These are phyloP conservation scores for Itoplectis maculator DNA, from an alignment of 2,888 invertebrate genomes.

Conservation along the genomic window DNA sequence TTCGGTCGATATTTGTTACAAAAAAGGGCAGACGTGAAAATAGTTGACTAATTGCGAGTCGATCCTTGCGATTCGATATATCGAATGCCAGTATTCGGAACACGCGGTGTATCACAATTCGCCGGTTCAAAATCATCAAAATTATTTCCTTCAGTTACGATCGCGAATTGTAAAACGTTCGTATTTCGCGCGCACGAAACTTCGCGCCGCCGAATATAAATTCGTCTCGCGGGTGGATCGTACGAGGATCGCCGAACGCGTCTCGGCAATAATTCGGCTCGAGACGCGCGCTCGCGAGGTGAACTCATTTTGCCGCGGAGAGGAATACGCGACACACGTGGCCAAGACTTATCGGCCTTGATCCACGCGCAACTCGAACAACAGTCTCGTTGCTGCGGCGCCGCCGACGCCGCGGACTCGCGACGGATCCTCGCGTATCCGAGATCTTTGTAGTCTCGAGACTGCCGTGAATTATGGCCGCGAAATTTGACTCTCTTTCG, in stretches of 20 bases:
- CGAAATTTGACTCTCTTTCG: slow-evolving; percentile 18
- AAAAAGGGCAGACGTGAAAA: not conserved
- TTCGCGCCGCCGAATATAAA: slow-evolving; percentile 24
- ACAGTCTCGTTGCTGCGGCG: slow-evolving; percentile 36
- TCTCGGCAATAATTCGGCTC: slow-evolving; percentile 47
- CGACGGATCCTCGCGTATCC: slow-evolving; percentile 57
- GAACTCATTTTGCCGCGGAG: slow-evolving; percentile 62
- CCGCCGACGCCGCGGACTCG: too few species aligned
- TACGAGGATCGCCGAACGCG: slow-evolving; percentile 52
- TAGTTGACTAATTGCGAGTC: slow-evolving; percentile 12
- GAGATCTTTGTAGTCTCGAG: slow-evolving; percentile 31
- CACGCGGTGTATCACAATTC: slow-evolving; percentile 23
- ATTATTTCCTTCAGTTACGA: slow-evolving; percentile 15
- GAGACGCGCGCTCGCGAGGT: slow-evolving; percentile 45
- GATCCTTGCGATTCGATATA: not conserved
- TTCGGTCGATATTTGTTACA: not conserved
- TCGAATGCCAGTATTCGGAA: not conserved
- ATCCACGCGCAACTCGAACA: slow-evolving; percentile 57
- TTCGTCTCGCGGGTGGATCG: slow-evolving; percentile 12
- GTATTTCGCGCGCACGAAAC: not conserved
- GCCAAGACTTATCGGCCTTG: slow-evolving; percentile 63
- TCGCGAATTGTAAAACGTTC: not conserved
- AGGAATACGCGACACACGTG: slow-evolving; percentile 35
- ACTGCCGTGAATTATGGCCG: slow-evolving; percentile 39
- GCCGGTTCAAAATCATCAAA: slow-evolving; percentile 9